Evolutionary conservation across 2,888 invertebrate genomes (phyloP).

Genomic region (Tortrix viridana): DNA sequence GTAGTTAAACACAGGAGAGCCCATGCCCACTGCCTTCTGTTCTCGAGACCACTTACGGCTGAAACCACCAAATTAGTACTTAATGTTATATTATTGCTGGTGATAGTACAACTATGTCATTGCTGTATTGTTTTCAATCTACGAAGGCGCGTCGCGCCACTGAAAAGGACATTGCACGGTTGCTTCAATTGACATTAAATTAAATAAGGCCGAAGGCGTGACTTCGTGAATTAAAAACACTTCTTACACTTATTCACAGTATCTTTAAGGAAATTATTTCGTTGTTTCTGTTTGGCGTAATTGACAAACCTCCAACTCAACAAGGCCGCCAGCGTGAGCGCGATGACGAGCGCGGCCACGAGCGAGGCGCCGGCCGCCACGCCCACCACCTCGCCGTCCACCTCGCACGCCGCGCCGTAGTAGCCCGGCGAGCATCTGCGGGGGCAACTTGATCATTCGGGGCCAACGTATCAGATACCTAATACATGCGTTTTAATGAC

Average conservation of each 20-base stretch:
- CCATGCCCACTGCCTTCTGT: slow-evolving; percentile 90
- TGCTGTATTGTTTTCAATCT: too few species aligned
- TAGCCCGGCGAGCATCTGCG: slow-evolving; percentile 92
- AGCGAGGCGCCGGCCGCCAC: slow-evolving; percentile 96
- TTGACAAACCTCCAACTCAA: slow-evolving; percentile 92
- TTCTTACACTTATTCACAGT: too few species aligned
- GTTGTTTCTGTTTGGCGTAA: background rate
- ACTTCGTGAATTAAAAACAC: too few species aligned
- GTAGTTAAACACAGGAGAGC: slow-evolving; percentile 94
- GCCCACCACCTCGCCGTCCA: slow-evolving; percentile 95
- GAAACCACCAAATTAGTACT: slow-evolving; percentile 45
- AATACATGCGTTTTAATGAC: too few species aligned
- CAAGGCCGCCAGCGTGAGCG: slow-evolving; percentile 92
- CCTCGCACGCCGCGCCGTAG: slow-evolving; percentile 94
- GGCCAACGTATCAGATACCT: background rate
- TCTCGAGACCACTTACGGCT: slow-evolving; percentile 96
- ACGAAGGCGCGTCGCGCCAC: too few species aligned
- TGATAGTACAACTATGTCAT: too few species aligned
- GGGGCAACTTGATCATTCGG: background rate
- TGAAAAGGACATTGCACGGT: too few species aligned
- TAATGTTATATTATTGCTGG: too few species aligned
- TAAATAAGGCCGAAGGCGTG: too few species aligned
- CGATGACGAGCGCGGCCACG: slow-evolving; percentile 94
- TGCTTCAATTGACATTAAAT: too few species aligned
- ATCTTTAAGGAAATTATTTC: too few species aligned